Evolutionary conservation across 2,113 vertebrate species (phyloP).

Genomic region (Nothoprocta perdicaria): DNA sequence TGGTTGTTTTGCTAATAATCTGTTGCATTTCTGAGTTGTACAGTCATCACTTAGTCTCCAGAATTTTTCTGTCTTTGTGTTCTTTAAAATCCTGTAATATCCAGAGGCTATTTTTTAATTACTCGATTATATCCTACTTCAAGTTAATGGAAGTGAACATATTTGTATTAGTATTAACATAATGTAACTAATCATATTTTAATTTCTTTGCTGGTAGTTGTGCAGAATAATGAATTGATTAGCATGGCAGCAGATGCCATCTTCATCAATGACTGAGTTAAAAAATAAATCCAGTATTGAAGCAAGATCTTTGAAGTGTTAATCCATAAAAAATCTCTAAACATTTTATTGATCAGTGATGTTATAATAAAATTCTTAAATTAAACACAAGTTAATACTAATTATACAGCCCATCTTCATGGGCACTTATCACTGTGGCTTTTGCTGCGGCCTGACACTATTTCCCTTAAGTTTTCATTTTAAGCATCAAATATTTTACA

Average conservation of each 20-base stretch:
- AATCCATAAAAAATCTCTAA: background rate
- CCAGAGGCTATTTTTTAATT: conserved; percentile 14
- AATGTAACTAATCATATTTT: conserved; percentile 35
- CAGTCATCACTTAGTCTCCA: background rate
- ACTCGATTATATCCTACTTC: background rate
- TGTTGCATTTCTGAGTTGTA: background rate
- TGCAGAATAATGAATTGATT: conserved; percentile 24
- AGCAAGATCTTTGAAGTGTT: background rate
- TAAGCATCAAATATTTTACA: background rate
- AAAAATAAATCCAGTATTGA: conserved; percentile 25
- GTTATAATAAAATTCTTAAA: background rate
- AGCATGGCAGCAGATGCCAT: background rate
- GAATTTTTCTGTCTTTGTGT: background rate
- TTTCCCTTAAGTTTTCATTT: conserved; percentile 13
- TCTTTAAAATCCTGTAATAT: background rate
- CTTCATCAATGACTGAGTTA: conserved; percentile 1
- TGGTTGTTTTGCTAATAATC: conserved; percentile 53
- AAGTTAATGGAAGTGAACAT: background rate
- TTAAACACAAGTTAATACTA: background rate
- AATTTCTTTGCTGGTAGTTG: conserved; percentile 49
- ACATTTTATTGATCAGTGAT: background rate
- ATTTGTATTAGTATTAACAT: conserved; percentile 12
- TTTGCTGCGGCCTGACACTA: background rate
- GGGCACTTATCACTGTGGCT: background rate
- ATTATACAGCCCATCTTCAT: background rate